phyloP scores from a whole-genome alignment of 2,888 invertebrate genomes.

The Acanthococcus lagerstroemiae region DNA sequence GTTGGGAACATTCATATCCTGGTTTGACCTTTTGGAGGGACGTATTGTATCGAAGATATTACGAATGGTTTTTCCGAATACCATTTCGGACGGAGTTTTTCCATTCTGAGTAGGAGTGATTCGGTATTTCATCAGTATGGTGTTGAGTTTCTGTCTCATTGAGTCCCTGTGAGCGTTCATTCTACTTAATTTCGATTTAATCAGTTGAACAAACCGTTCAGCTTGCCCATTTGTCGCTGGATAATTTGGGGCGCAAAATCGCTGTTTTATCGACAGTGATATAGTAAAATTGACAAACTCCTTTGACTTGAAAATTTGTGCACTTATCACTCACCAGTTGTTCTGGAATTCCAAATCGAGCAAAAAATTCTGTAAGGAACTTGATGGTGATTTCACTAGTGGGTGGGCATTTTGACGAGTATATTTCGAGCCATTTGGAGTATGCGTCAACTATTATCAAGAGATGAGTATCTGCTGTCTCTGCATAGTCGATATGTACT shows the following conservation, averaged over 20 bases:
- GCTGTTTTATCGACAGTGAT: neutral
- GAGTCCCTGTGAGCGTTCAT: conserved; percentile 7
- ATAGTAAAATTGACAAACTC: neutral
- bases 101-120: neutral
- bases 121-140: neutral
- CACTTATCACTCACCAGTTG: conserved; percentile 19
- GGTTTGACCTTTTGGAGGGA: neutral
- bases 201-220: conserved; percentile 1
- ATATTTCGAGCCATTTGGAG: conserved; percentile 12
- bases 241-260: neutral
- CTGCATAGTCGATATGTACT: conserved; percentile 11
- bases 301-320: conserved; percentile 3
- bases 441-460: conserved; percentile 5
- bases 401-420: neutral
- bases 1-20: neutral
- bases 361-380: conserved; percentile 6
- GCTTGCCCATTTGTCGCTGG: conserved; percentile 11
- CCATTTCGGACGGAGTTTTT: neutral
- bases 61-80: neutral
- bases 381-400: conserved; percentile 8
- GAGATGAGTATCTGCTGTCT: neutral
- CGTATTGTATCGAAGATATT: neutral
- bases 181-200: neutral
- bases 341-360: conserved; percentile 11
- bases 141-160: neutral